These are phyloP conservation scores for Desmophyllum pertusum DNA, from an alignment of 92 coral and sea anemone genomes.

Conservation along the genomic window DNA sequence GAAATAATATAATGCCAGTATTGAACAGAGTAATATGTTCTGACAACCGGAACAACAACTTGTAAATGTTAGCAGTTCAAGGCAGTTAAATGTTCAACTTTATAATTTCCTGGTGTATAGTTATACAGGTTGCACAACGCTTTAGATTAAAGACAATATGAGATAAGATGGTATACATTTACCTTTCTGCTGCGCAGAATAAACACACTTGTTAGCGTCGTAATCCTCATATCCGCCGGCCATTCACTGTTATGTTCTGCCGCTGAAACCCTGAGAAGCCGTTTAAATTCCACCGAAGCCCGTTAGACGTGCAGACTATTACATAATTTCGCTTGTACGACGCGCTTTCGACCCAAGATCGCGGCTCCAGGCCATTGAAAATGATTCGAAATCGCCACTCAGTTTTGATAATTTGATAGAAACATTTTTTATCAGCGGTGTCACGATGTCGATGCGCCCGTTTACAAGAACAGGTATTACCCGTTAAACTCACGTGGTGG, in stretches of 20 bases:
- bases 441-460: not conserved
- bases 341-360: not conserved
- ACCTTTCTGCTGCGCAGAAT: constrained; percentile 32
- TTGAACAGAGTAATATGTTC: not conserved
- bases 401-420: not conserved
- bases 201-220: not conserved
- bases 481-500: constrained; percentile 13
- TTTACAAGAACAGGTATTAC: constrained; percentile 7
- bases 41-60: not conserved
- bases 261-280: not conserved
- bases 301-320: not conserved
- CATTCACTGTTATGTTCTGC: not conserved
- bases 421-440: not conserved
- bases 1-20: not conserved
- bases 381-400: not conserved
- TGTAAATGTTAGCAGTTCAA: no score
- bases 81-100: not conserved
- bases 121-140: no score
- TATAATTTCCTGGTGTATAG: not conserved
- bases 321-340: not conserved
- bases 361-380: not conserved
- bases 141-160: not conserved
- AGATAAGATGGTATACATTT: not conserved
- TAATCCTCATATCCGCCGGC: constrained; percentile 15
- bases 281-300: not conserved